Base-by-base conservation (phyloP, 1,140 invertebrate species). In the Drosophila nigromelanica region DNA sequence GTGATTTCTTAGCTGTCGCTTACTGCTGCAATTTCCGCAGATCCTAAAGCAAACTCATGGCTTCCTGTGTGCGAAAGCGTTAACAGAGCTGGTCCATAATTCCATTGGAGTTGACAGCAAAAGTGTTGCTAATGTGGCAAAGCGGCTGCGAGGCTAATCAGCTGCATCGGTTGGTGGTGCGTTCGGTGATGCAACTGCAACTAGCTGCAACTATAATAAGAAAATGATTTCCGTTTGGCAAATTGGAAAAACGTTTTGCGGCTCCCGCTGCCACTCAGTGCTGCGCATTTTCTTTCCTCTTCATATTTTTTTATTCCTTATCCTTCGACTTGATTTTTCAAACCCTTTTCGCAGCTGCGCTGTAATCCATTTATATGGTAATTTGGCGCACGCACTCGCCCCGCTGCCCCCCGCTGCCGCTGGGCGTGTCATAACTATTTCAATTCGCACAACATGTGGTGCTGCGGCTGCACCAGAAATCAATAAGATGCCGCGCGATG, bases 221-320 rank as follows among this genome's bases (percentile, higher is more conserved):
- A 78, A 87, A 87, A 87, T 87, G 79, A 87, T 87, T 89, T 87
- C 82, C 82, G 83, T 87, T 89, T 89, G 82, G 82, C 82, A 87
- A 87, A 87, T 87, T 87, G 82, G 82, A 87, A 87, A 86, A 89
- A 76, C 82, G 82, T 78, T 89, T 73, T 89, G 81, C 61, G 76
- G 76, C 64, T 69, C 73, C 61, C 68, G 52, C 70, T 52, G 35
- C 56, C 66, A 30, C 39, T 61, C 51, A 63, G 56, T 68, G 63
- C 45, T 61, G 27, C 40, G n/a, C 40, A 45, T 55, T 58, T 42
- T 39, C 39, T 47, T 42, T 15, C 30, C 24, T 1, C 62, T 35
- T 14, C n/a, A 7, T 39, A 0, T 39, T 48, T 42, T 33, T 11
- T 18, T 14, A 1, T 54, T 10, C 15, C n/a, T n/a, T n/a, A n/a